A percentile compares a stretch with the other conserved stretches of the same genome.
Conservation (phyloP, 2,797 vertebrate species). For the Arvicola amphibius region DNA sequence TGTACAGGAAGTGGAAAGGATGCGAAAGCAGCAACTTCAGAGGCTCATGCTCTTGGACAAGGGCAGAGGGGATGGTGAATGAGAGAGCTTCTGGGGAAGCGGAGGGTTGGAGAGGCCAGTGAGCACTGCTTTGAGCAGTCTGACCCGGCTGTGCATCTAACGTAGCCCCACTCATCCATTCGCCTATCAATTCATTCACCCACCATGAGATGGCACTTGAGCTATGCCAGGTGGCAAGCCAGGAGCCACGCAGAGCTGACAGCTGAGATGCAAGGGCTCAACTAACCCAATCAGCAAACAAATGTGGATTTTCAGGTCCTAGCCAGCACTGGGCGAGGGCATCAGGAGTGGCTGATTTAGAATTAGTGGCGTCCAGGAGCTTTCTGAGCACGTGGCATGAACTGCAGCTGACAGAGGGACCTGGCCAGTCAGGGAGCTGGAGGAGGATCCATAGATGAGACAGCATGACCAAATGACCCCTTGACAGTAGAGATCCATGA, state of each 20-base stretch:
- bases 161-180: not conserved
- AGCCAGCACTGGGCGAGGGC: not conserved
- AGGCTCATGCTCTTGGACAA: not conserved
- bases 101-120: not conserved
- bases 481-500: not conserved
- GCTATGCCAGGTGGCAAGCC: not conserved
- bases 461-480: not conserved
- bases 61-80: not conserved
- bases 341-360: not conserved
- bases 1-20: not conserved
- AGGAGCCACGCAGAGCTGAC: not conserved
- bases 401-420: not conserved
- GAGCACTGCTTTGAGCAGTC: not conserved
- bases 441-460: not conserved
- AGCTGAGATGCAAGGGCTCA: not conserved
- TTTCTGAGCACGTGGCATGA: not conserved
- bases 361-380: not conserved
- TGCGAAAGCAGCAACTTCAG: not conserved
- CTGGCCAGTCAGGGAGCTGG: not conserved
- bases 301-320: not conserved
- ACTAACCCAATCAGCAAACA: not conserved
- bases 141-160: not conserved
- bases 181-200: not conserved
- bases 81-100: not conserved
- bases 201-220: fast-evolving